Conservation (phyloP, 2,797 vertebrate genomes). For the Chiroxiphia lanceolata region DNA sequence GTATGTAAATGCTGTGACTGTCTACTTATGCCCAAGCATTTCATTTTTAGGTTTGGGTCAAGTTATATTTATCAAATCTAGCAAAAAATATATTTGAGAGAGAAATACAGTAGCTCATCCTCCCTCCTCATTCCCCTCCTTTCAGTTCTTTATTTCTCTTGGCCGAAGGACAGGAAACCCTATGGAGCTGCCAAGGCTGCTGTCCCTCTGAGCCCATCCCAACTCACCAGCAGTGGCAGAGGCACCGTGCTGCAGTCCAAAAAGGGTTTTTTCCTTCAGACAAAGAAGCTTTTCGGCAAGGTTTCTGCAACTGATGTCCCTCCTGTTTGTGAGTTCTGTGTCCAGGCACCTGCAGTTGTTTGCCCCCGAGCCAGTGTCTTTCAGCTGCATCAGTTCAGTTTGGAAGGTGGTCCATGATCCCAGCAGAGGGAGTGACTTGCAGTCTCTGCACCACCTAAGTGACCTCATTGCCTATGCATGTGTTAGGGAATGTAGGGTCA, state of each 20-base stretch:
- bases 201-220: neutral
- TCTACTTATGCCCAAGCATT: conserved; percentile 29
- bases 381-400: neutral
- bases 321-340: neutral
- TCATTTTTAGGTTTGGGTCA: conserved; percentile 52
- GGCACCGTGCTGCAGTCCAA: neutral
- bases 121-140: neutral
- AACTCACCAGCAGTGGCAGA: neutral
- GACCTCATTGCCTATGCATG: neutral
- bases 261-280: neutral
- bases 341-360: neutral
- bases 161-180: conserved; percentile 32
- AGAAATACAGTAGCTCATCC: conserved; percentile 28
- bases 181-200: neutral
- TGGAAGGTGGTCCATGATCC: neutral
- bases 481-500: neutral
- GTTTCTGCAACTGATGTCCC: neutral
- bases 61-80: conserved; percentile 64
- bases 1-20: conserved; percentile 40
- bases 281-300: neutral
- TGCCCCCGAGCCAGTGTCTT: neutral
- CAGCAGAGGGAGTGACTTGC: neutral
- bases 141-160: conserved; percentile 29
- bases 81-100: conserved; percentile 52
- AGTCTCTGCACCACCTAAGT: neutral